Evolutionary conservation across 2,888 invertebrate genomes (phyloP).

Genomic region (Eristalis arbustorum): DNA sequence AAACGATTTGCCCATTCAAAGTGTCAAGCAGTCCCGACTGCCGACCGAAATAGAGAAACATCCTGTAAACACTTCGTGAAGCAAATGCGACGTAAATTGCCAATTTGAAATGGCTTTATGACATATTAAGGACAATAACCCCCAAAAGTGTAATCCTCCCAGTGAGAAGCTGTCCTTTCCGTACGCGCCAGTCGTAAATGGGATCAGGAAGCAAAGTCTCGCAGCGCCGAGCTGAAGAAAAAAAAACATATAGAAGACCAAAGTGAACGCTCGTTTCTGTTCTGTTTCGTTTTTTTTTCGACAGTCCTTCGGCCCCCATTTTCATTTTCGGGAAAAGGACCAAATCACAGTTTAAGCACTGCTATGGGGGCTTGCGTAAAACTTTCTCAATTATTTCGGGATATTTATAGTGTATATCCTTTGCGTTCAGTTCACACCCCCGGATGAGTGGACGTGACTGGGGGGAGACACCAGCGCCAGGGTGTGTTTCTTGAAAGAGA

Average conservation of each 20-base stretch:
- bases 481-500: constrained; percentile 25
- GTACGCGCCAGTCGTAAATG: constrained; percentile 62
- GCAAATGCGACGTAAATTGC: constrained; percentile 70
- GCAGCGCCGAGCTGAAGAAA: not conserved
- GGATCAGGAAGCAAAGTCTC: constrained; percentile 33
- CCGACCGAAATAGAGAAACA: constrained; percentile 46
- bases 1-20: constrained; percentile 60
- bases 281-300: constrained; percentile 19
- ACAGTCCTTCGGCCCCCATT: not conserved
- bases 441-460: constrained; percentile 44
- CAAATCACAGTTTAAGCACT: constrained; percentile 69
- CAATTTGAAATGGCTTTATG: constrained; percentile 70
- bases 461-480: not conserved
- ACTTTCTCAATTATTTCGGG: constrained; percentile 69
- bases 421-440: constrained; percentile 35
- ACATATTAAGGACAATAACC: constrained; percentile 71
- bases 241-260: constrained; percentile 34
- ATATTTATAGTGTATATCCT: constrained; percentile 66
- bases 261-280: constrained; percentile 14
- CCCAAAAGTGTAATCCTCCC: constrained; percentile 54
- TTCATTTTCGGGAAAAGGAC: constrained; percentile 45
- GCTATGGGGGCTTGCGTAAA: constrained; percentile 63
- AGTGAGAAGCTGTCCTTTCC: constrained; percentile 23
- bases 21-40: constrained; percentile 34
- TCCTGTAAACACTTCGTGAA: constrained; percentile 69